phyloP scores from a whole-genome alignment of 1,140 invertebrate genomes.

The Drosophila pachea region DNA sequence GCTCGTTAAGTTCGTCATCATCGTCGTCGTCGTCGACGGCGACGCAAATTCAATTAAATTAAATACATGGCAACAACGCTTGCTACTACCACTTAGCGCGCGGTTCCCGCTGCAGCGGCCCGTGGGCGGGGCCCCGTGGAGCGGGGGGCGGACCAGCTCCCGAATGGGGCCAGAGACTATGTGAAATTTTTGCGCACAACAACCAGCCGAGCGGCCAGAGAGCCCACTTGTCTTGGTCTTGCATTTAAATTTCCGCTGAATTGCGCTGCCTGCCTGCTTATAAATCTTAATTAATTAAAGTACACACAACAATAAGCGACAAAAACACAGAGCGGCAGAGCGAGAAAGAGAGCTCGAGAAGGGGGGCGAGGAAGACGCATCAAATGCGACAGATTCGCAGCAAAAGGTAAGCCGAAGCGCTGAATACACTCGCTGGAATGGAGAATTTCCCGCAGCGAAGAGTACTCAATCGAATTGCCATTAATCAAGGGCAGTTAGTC shows the following conservation, averaged over 20 bases:
- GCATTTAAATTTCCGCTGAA: constrained; percentile 76
- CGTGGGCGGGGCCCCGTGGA: not conserved
- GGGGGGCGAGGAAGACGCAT: not conserved
- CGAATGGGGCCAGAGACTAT: constrained; percentile 33
- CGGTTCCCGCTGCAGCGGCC: not conserved
- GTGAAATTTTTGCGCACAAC: constrained; percentile 63
- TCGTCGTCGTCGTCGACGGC: constrained; percentile 37
- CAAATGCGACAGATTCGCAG: constrained; percentile 12
- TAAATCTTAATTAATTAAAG: constrained; percentile 78
- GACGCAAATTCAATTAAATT: constrained; percentile 75
- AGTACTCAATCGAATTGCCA: not conserved
- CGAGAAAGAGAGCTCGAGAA: not conserved
- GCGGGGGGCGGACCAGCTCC: not conserved
- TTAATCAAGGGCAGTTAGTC: no score
- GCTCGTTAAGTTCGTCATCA: constrained; percentile 64
- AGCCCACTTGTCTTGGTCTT: constrained; percentile 49
- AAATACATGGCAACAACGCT: constrained; percentile 65
- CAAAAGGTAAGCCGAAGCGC: not conserved
- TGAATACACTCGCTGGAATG: constrained; percentile 3
- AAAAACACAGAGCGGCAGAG: constrained; percentile 3
- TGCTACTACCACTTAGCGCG: constrained; percentile 12
- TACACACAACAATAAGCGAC: constrained; percentile 59
- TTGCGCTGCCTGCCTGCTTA: constrained; percentile 60
- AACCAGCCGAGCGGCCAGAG: constrained; percentile 11
- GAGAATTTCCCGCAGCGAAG: not conserved